Percentiles rank a stretch among this genome's conserved stretches.
phyloP scores from a whole-genome alignment of 2,797 vertebrate genomes.

The Gallinago stenura region DNA sequence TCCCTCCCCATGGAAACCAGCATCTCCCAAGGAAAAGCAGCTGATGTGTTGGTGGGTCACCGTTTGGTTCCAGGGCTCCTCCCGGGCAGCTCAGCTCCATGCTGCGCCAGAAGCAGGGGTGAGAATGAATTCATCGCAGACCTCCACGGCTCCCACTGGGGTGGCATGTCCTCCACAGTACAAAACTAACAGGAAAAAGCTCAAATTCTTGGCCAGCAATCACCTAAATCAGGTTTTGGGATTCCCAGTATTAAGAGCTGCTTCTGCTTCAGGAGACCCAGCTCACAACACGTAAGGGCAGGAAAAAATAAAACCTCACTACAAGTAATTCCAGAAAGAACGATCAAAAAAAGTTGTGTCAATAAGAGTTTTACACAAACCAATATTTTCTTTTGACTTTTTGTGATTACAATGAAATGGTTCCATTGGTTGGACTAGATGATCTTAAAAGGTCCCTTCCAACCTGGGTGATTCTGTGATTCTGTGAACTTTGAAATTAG shows the following conservation, averaged over 20 bases:
- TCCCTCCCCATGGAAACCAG: neutral
- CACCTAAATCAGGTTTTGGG: neutral
- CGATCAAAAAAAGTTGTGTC: neutral
- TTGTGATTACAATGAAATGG: neutral
- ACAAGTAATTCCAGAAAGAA: neutral
- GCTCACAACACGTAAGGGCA: neutral
- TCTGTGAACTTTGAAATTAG: neutral
- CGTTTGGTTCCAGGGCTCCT: neutral
- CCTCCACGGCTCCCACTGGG: neutral
- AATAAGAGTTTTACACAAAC: neutral
- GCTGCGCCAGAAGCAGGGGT: neutral
- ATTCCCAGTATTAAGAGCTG: neutral
- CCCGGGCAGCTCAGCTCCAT: neutral
- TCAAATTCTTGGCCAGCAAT: neutral
- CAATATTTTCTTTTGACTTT: neutral
- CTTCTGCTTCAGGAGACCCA: neutral
- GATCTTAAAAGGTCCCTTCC: too few species aligned
- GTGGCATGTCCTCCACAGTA: neutral
- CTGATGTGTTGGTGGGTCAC: neutral
- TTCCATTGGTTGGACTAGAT: too few species aligned
- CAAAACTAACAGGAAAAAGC: neutral
- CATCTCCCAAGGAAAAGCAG: neutral
- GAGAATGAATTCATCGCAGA: neutral
- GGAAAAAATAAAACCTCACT: neutral
- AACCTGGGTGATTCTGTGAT: too few species aligned